Evolutionary conservation across 2,113 vertebrate species (phyloP), one percentile per base, ranked within the genome.

Genomic region (Choloepus hoffmanni): DNA sequence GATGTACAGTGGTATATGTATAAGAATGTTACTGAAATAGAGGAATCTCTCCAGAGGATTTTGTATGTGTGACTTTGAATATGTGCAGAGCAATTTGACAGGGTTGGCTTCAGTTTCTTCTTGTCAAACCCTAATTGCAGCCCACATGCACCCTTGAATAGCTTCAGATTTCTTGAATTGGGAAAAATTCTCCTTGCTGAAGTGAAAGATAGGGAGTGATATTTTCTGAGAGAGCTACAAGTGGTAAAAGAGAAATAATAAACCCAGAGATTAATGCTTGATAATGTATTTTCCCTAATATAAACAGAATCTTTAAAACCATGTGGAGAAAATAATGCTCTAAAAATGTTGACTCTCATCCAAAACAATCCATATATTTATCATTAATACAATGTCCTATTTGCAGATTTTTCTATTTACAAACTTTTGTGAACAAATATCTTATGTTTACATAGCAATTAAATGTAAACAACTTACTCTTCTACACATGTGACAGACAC

Each of bases 91-190:
- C 45, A 50, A 62, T 43, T n/a, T 33, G 67, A 96, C 19, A 65
- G 63, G 43, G 70, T 2, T 67, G 68, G 30, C 19, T 94, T 81
- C 68, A n/a, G 33, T 73, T 85, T 45, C 4, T 93, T 73, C 58
- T 67, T 67, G 24, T 95, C 65, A 81, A 72, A 58, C 24, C 50
- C 94, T 60, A 81, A 85, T 63, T n/a, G 21, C 15, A 74, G 84
- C 14, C n/a, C 81, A 58, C 43, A 50, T 23, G 77, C 36, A 60
- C 1, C 87, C 36, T 68, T 43, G 15, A 81, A 76, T 76, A 92
- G 33, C 60, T 95, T 92, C 83, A 95, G 45, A 90, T 72, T 7
- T 76, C 53, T 93, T 79, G 50, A 95, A 58, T 63, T 85, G 85
- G 48, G 21, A 83, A 72, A 67, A 83, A 68, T 14, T 3, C 2